Evolutionary conservation across 2,797 vertebrate species (phyloP), one percentile per base, ranked within the genome.

Genomic region (Characodon lateralis): DNA sequence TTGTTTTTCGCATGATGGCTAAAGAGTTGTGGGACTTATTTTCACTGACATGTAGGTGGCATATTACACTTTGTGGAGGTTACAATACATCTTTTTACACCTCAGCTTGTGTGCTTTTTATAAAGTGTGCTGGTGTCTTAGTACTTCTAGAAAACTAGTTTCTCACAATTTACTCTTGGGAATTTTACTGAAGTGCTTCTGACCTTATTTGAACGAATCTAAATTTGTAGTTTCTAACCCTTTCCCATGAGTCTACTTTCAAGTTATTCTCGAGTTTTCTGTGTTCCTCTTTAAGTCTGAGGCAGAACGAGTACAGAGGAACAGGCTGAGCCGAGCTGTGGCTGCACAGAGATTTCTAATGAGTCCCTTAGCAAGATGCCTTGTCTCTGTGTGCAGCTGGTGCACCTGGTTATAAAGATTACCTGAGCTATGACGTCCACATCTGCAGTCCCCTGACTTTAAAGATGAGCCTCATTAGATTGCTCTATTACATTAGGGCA

Each of bases 221-320:
- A 26, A 43, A 26, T 22, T 5, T 39, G 28, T 26, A 18, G n/a
- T 55, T 28, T 63, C 3, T 18, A 65, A 22, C 31, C 1, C 12
- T 28, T 43, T 74, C 2, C 0, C 59, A 8, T 76, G 8, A 77
- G n/a, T 82, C 71, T 26, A 56, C n/a, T 48, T 16, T 70, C 6
- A 0, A 20, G 16, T 7, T 69, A 41, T 31, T 85, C 4, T 68
- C 16, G 31, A 18, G 16, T 46, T 68, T 51, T 14, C 41, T 71
- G 24, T 39, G 68, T 73, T 79, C 66, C 20, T 35, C 39, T 76
- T 71, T 71, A 76, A 56, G 79, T 68, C 43, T 26, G 16, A 72
- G 84, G 83, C 68, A 81, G 79, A 91, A 85, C 56, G 56, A 74
- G 83, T 83, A 74, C 82, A 80, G 50, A 50, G 46, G 66, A 84